Evolutionary conservation across 2,797 vertebrate species (phyloP), one percentile per base, ranked within the genome.

Genomic region (Lagorchestes hirsutus): DNA sequence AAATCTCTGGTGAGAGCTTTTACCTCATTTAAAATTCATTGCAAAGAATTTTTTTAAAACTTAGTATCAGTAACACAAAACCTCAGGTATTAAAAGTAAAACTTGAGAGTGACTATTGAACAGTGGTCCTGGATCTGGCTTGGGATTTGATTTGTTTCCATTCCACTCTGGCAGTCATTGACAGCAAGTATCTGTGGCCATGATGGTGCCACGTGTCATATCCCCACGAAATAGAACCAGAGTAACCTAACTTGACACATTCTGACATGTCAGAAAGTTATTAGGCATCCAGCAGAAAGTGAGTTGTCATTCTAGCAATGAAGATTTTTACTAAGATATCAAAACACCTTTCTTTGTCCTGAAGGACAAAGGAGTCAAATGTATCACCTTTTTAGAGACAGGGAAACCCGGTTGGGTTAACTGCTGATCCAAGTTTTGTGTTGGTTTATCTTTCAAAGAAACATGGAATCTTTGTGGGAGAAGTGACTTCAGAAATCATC

Each of bases 1-100:
- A 99, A 98, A 99, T 98, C 98, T 99, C 98, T 99, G 95, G 97
- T 98, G 98, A 98, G 98, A 98, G 97, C 97, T 98, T 98, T 98
- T 97, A 91, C 95, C 98, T 98, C 94, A 98, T 99, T 98, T 98
- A 98, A 99, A 99, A 98, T 99, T 99, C 98, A 99, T 98, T 98
- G 97, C 96, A 98, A 98, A 98, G 97, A 97, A 96, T 98, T 98
- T 98, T 98, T 98, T 87, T 87, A 27, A 62, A 87, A 98, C 98
- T 98, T 98, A 98, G 98, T 98, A 98, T 98, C 97, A 97, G 96
- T 98, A 98, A 98, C 95, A 98, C 97, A 98, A 98, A 98, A 98
- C 82, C 95, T 97, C 95, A 97, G 97, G 94, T 98, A 98, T 98
- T 98, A 98, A 97, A 98, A 99, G 97, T 90, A 98, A 98, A 98